These are phyloP conservation scores for Todiramphus saurophagus DNA, from an alignment of 2,113 vertebrate genomes.

Conservation along the genomic window DNA sequence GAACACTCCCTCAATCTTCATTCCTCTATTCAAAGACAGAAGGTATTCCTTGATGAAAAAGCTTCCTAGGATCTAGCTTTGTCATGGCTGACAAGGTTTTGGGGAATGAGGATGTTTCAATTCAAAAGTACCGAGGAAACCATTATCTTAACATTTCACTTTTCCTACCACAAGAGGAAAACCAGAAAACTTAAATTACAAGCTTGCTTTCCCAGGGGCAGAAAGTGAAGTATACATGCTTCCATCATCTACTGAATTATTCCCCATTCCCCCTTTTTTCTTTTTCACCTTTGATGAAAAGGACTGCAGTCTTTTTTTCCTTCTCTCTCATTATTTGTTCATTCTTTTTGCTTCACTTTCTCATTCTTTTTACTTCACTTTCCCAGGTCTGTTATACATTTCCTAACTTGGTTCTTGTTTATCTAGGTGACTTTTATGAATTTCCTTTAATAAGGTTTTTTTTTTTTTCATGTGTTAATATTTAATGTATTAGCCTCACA, in stretches of 20 bases:
- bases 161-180: background rate
- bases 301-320: background rate
- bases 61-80: background rate
- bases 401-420: background rate
- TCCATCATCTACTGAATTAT: background rate
- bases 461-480: background rate
- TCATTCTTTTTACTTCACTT: background rate
- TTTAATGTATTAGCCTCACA: background rate
- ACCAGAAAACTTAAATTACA: background rate
- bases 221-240: background rate
- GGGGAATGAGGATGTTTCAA: background rate
- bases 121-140: background rate
- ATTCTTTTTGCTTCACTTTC: background rate
- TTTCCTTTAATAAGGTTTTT: background rate
- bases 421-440: background rate
- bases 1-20: background rate
- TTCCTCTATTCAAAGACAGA: background rate
- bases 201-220: background rate
- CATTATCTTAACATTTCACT: background rate
- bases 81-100: background rate
- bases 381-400: background rate
- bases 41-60: background rate
- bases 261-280: fast-evolving
- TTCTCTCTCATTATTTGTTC: background rate
- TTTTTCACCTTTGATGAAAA: background rate